Evolutionary conservation across 2,888 invertebrate species (phyloP), one percentile per base, ranked within the genome.

Genomic region (Pseudococcus viburni): DNA sequence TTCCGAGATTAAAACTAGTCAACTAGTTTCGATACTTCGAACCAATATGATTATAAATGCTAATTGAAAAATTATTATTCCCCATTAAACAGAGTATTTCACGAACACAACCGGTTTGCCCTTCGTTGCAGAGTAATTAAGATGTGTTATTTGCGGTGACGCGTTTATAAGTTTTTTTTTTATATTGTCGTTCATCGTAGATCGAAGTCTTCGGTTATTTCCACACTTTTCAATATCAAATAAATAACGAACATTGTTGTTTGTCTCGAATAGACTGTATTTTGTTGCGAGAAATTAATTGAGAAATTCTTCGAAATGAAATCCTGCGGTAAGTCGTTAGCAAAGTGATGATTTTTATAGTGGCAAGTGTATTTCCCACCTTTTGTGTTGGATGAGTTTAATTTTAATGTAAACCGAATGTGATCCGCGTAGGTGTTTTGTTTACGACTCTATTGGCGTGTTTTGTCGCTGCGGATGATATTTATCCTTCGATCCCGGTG

Each of bases 51-150:
- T 51, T 5, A 59, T 19, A 5, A 19, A 19, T 17, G 12, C 17
- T 55, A 55, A 55, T 55, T 55, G 15, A 55, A 17, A 55, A 55
- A 55, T 15, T 15, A 55, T 17, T 11, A 55, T 55, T 55, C 17
- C 55, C 59, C 19, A 59, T 59, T 19, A 59, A 59, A 59, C 19
- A 59, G 59, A 59, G 19, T 59, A 59, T 51, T 51, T 51, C 12
- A 51, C 51, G 51, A 51, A 17, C 15, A 51, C 19, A 80, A 80
- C 80, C 80, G 80, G 80, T 80, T 80, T 80, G 80, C 42, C 80
- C 80, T 80, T 80, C 80, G 80, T 39, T 42, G 26, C 26, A 8
- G 11, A 80, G 42, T 80, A 42, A 80, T 80, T 80, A 80, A 80
- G 80, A 80, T 42, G 26, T 2, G 26, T 5, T 19, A 22, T 80